Base-by-base conservation (phyloP, 2,797 vertebrate species). In the Gadopsis bispinosus region DNA sequence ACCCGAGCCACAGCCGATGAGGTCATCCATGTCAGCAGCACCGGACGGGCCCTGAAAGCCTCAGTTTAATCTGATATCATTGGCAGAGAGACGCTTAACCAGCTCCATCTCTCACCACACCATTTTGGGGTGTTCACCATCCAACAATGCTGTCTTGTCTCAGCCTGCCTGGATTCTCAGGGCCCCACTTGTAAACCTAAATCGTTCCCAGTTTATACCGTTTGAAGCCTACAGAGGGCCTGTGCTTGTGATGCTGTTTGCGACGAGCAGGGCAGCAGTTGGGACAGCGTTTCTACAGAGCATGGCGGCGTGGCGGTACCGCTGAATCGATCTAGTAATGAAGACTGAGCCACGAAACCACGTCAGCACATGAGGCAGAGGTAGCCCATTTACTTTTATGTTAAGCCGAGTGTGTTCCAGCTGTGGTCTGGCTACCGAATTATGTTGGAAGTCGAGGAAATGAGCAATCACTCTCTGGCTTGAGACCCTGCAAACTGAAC, bases 1-100 rank as follows among this genome's bases (percentile, higher is more conserved):
- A 64, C 75, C 86, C 69, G 3, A 89, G 74, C 91, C 89, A 14
- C 89, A 88, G 84, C 72, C 79, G 84, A 76, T 91, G 89, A 92
- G 87, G 79, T 92, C 89, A 92, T 87, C 50, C 62, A 10, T 54
- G 78, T 22, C 82, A 74, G 71, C 54, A 56, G 63, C 62, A 72
- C 77, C 48, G 82, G 77, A 84, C 73, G 53, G 74, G 73, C 35
- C 77, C 81, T 26, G 69, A 85, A 80, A 87, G 75, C 84, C 58
- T 39, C 65, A 1, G 35, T 67, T 88, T 63, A 62, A 90, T 88
- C 80, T 86, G 77, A 90, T 81, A 83, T 76, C 80, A 70, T 65
- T 83, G 86, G 83, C 80, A 80, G 22, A 17, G 61, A 69, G 58
- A 68, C 2, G 45, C 66, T 75, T 51, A 80, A 66, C 62, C 58